Evolutionary conservation across 1,140 invertebrate genomes (phyloP).

Genomic region (Ectropis grisescens): DNA sequence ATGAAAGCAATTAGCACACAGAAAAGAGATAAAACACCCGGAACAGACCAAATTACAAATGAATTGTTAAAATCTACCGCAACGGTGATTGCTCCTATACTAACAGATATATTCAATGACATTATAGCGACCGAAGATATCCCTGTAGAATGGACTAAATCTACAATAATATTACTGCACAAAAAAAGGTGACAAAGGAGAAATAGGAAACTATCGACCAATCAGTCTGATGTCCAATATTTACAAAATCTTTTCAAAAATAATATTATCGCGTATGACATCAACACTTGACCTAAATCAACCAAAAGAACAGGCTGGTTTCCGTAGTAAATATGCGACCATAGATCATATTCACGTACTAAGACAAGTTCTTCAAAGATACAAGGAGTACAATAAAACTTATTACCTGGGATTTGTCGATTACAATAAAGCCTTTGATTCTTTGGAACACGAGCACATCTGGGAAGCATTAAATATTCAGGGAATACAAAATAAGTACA

Average conservation of each 20-base stretch:
- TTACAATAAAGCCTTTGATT: slow-evolving; percentile 15
- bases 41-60: slow-evolving; percentile 10
- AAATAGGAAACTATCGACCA: no score
- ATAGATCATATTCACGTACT: slow-evolving; percentile 2
- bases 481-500: slow-evolving; percentile 7
- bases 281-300: not conserved
- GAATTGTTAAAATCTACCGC: slow-evolving; percentile 5
- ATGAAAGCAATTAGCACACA: slow-evolving; percentile 11
- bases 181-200: slow-evolving; percentile 10
- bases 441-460: slow-evolving; percentile 5
- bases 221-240: slow-evolving; percentile 4
- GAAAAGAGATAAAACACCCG: slow-evolving; percentile 8
- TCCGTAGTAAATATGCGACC: not conserved
- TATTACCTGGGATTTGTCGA: slow-evolving; percentile 14
- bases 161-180: slow-evolving; percentile 3
- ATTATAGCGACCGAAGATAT: not conserved
- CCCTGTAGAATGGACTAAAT: slow-evolving; percentile 4
- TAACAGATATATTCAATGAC: no score
- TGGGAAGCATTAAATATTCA: slow-evolving; percentile 6
- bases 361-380: slow-evolving; percentile 11
- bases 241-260: slow-evolving; percentile 3
- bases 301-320: not conserved
- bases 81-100: no score
- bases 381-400: slow-evolving; percentile 11
- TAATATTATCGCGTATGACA: not conserved